Base-by-base conservation (phyloP, 2,797 vertebrate genomes). In the Coracias cyanogaster region DNA sequence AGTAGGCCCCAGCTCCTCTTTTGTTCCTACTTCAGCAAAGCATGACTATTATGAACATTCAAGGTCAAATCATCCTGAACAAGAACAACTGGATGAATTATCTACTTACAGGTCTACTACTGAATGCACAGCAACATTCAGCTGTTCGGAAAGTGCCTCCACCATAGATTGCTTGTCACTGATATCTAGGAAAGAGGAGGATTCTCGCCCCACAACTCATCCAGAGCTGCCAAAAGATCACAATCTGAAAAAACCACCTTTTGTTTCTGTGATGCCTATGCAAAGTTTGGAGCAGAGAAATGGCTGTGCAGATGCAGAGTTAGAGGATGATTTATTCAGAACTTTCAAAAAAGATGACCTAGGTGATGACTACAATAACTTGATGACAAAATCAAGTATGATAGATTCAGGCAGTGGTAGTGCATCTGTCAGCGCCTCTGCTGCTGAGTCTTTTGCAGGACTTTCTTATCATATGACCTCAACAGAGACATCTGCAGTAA, bases 11-110 rank as follows among this genome's bases (percentile, higher is more conserved):
- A 78, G 51, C 19, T 69, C 89, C 33, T 86, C 90, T 43, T 95
- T 83, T 74, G 48, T 84, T 77, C 96, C 94, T 84, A 39, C 79
- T 84, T 82, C 93, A 82, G 86, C 79, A 54, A 66, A 93, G 52
- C 87, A 16, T 54, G 76, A 82, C 26, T 61, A 89, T 86, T 92
- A 19, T 61, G 77, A 96, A 54, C 92, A 79, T 61, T 90, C 95
- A 60, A 92, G 89, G 90, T 82, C 95, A 87, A 69, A 82, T 54
- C 65, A 96, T 77, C 96, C 96, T 79, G 76, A 97, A 90, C 93
- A 93, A 45, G 97, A 97, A 51, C 96, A 96, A 52, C 61, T 91
- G 46, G 39, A 92, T 76, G 91, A 96, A 81, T 94, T 97, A 25
- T 51, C 96, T 93, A 4, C 83, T 85, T 80, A 64, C 7, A 91